Base-by-base conservation (phyloP, 2,888 invertebrate species). In the Agrilus cyanescens region DNA sequence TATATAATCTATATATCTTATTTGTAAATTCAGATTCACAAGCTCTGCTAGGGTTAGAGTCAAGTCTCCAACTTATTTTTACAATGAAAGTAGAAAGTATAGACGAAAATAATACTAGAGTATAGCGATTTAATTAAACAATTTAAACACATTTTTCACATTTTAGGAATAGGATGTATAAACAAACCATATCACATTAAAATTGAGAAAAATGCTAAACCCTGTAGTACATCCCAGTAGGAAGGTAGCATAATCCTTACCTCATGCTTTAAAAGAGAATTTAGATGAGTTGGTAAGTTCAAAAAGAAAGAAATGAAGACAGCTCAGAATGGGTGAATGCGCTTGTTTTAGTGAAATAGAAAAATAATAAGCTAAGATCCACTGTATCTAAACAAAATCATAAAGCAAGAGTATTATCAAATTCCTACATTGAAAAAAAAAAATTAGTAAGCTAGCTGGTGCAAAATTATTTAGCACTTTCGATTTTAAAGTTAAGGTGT, bases 261-360 rank as follows among this genome's bases (percentile, higher is more conserved):
- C 39, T n/a, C 32, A 43, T 32, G 40, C 38, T 15, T 44, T 57
- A 38, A 55, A 49, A 44, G 18, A 38, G 37, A n/a, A 47, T 41
- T 40, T 54, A 32, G 43, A 49, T 29, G 36, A 48, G 35, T 40
- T 54, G 41, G 44, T 43, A 38, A 48, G 46, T 35, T 14, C 20
- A 37, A 41, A 46, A 20, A n/a, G 42, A 46, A 30, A 53, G 46
- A 44, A 50, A 54, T 3, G 40, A 45, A 6, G 49, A 49, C 31
- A 47, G 48, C 4, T 41, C 53, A 4, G 49, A 52, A 2, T 58
- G 54, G 54, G 55, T 57, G 7, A 49, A 53, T 46, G 48, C 50
- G 4, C 29, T 52, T 12, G 52, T 52, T 30, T 46, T 51, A 39
- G 49, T 49, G 8, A 44, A 20, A 35, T 54, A 54, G 36, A 43